phyloP scores from a whole-genome alignment of 2,888 invertebrate species.

The Mongoloraphidia duomilia region DNA sequence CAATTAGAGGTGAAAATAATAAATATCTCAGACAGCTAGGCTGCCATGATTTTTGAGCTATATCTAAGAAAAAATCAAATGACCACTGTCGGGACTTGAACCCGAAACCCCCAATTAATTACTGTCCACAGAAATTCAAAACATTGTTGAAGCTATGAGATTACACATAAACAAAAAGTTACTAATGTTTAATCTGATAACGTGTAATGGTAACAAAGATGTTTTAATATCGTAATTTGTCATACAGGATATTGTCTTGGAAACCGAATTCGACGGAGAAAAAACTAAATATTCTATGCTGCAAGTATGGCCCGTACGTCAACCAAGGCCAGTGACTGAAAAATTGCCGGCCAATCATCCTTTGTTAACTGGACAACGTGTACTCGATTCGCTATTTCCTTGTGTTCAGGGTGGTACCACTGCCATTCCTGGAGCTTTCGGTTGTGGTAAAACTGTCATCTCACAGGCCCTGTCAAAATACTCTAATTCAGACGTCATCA shows the following conservation, averaged over 20 bases:
- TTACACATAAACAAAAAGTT: neutral
- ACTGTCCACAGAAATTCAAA: neutral
- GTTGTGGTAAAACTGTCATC: constrained; percentile 99
- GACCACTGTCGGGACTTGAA: no score
- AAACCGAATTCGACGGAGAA: constrained; percentile 97
- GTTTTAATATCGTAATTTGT: constrained; percentile 7
- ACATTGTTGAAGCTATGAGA: neutral
- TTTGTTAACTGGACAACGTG: constrained; percentile 93
- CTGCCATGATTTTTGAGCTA: no score
- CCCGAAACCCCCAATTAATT: no score
- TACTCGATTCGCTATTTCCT: constrained; percentile 96
- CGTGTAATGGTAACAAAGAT: neutral
- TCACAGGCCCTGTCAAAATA: constrained; percentile 98
- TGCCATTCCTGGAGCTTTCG: constrained; percentile 98
- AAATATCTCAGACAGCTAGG: no score
- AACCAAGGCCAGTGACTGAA: constrained; percentile 91
- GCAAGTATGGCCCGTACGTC: constrained; percentile 99
- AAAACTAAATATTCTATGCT: constrained; percentile 86
- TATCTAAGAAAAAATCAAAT: no score
- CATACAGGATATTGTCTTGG: constrained; percentile 78
- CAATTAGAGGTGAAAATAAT: no score
- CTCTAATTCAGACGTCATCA: constrained; percentile 98
- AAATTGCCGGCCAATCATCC: constrained; percentile 98
- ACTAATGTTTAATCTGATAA: neutral
- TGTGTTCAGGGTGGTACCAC: constrained; percentile 98